Evolutionary conservation across 1,140 invertebrate genomes (phyloP), one percentile per base, ranked within the genome.

Genomic region (Brachionus rotundiformis): DNA sequence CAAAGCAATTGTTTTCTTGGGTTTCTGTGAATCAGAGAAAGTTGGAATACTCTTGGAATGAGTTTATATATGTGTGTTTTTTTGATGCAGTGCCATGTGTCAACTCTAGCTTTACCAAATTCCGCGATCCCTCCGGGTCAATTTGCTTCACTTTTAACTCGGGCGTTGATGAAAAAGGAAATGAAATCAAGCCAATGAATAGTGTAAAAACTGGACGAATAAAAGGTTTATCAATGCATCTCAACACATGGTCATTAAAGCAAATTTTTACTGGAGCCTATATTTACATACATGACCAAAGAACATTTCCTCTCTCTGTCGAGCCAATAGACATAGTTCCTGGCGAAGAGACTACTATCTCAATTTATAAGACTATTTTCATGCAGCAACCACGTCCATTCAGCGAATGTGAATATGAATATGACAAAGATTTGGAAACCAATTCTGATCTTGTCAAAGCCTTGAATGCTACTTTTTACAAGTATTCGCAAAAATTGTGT

Each of bases 221-320:
- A n/a, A 68, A 68, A 23, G 63, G 63, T 33, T 36, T 68, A 68
- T 36, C 63, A 36, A 36, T 36, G 31, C 33, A 33, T 39, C 23
- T 68, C n/a, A 36, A 68, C 36, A 19, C 33, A 16, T 33, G 16
- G n/a, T 33, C 63, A 33, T 0, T 19, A 19, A 36, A 19, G 29
- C 16, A 36, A 16, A 63, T 63, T 8, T 68, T 68, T 41, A 68
- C 8, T n/a, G 63, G 63, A 6, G 63, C 63, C 16, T 33, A 33
- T 36, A n/a, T 68, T 3, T 68, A 68, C 31, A 68, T 68, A 19
- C 63, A 68, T 68, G 63, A 68, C 6, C 63, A 68, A 36, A n/a
- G 19, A 39, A 68, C 16, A 68, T 68, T 16, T 33, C 63, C 63
- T 33, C 13, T 68, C 4, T 68, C 63, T 19, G 63, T 33, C 1